Evolutionary conservation across 2,113 vertebrate species (phyloP).

Genomic region (Thinocorus orbignyianus): DNA sequence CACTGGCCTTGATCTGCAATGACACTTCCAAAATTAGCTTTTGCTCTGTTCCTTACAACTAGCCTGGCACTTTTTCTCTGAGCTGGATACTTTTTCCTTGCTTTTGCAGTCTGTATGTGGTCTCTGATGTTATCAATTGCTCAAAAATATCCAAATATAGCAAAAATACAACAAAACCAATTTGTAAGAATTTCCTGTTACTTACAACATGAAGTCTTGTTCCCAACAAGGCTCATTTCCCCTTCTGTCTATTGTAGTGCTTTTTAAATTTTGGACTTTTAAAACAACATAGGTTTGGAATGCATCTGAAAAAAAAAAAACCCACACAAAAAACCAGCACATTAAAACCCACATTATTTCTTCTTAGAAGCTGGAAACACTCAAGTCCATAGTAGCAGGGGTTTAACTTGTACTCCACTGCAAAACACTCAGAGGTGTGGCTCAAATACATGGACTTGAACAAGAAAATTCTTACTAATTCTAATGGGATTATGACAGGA

Average conservation of each 20-base stretch:
- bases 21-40: not conserved
- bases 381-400: not conserved
- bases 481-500: not conserved
- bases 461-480: not conserved
- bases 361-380: not conserved
- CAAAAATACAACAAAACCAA: not conserved
- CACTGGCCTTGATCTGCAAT: not conserved
- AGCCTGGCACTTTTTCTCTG: not conserved
- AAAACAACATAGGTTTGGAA: slow-evolving; percentile 68
- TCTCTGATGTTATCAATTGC: not conserved
- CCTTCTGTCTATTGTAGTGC: slow-evolving; percentile 46
- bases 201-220: slow-evolving; percentile 77
- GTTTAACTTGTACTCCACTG: not conserved
- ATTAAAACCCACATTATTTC: not conserved
- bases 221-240: slow-evolving; percentile 74
- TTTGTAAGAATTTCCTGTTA: not conserved
- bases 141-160: not conserved
- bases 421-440: not conserved
- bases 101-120: not conserved
- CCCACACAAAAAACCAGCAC: not conserved
- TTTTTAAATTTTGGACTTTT: slow-evolving; percentile 70
- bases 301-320: slow-evolving; percentile 40
- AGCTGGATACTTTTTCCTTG: not conserved
- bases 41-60: not conserved
- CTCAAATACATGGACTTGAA: not conserved